These are phyloP conservation scores for Mycetomoellerius zeteki DNA, from an alignment of 1,140 invertebrate genomes.

Conservation along the genomic window DNA sequence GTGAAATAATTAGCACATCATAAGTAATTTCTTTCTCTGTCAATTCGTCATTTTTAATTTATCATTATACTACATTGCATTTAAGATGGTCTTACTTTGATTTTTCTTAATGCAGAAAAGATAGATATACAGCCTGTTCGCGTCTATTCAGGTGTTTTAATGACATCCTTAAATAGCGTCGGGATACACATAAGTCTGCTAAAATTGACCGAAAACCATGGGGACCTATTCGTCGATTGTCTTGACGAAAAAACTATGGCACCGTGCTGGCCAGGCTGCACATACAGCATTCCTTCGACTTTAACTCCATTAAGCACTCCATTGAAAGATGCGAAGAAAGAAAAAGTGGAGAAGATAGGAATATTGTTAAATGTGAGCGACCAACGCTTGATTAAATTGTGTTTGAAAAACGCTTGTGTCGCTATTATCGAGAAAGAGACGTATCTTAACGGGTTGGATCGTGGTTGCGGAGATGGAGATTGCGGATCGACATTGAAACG, in stretches of 20 bases:
- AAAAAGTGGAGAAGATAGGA: conserved; percentile 74
- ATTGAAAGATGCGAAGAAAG: conserved; percentile 54
- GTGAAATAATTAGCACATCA: too few relatives aligned
- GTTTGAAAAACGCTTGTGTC: conserved; percentile 86
- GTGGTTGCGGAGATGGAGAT: conserved; percentile 93
- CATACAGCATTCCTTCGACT: conserved; percentile 75
- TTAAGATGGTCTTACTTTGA: background rate
- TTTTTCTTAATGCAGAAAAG: conserved; percentile 82
- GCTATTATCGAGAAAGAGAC: conserved; percentile 88
- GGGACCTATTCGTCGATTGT: conserved; percentile 86
- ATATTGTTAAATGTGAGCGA: conserved; percentile 81
- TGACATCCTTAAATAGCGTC: conserved; percentile 94
- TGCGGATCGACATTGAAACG: conserved; percentile 92
- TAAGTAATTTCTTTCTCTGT: too few relatives aligned
- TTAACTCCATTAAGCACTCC: too few relatives aligned
- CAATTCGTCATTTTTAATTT: too few relatives aligned
- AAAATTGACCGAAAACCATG: conserved; percentile 86
- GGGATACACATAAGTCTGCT: conserved; percentile 93
- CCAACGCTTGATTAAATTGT: conserved; percentile 84
- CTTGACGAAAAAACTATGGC: conserved; percentile 89
- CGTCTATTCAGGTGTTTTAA: conserved; percentile 91
- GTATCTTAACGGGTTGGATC: conserved; percentile 91
- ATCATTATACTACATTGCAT: too few relatives aligned
- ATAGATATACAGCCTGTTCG: conserved; percentile 88
- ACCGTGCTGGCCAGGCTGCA: conserved; percentile 88